phyloP scores from a whole-genome alignment of 2,888 invertebrate species.

The Bombylius major region DNA sequence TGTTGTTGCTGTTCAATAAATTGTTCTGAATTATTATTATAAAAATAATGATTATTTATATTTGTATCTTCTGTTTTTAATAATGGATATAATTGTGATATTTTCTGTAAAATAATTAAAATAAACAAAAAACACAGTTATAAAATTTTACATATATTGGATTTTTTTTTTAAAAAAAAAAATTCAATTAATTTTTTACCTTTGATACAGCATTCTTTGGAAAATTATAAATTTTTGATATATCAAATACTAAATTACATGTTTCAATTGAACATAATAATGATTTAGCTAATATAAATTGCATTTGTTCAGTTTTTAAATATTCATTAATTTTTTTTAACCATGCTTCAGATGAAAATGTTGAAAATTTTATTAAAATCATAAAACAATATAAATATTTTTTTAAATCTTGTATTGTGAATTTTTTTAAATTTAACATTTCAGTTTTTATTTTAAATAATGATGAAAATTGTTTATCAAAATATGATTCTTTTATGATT shows the following conservation, averaged over 20 bases:
- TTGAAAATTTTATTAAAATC: conserved; percentile 28
- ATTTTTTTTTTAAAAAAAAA: not conserved
- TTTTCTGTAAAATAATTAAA: not conserved
- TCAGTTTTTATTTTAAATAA: conserved; percentile 23
- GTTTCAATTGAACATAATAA: conserved; percentile 26
- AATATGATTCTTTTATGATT: conserved; percentile 31
- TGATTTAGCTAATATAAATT: conserved; percentile 29
- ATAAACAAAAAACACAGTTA: not conserved
- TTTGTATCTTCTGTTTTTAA: not conserved
- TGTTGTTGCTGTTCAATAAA: not conserved
- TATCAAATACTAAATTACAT: conserved; percentile 28
- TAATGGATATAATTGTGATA: not conserved
- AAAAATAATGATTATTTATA: not conserved
- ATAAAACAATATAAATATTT: conserved; percentile 27
- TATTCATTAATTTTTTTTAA: conserved; percentile 28
- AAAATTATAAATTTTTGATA: conserved; percentile 31
- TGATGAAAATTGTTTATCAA: conserved; percentile 29
- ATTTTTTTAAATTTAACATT: conserved; percentile 14
- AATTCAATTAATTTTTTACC: conserved; percentile 15
- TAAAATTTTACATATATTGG: too few species aligned
- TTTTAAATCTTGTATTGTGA: conserved; percentile 22
- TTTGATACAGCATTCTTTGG: conserved; percentile 28
- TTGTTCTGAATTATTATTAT: too few species aligned
- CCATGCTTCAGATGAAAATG: conserved; percentile 32
- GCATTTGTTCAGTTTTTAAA: conserved; percentile 27